Evolutionary conservation across 2,888 invertebrate genomes (phyloP).

Genomic region (Leuctra nigra): DNA sequence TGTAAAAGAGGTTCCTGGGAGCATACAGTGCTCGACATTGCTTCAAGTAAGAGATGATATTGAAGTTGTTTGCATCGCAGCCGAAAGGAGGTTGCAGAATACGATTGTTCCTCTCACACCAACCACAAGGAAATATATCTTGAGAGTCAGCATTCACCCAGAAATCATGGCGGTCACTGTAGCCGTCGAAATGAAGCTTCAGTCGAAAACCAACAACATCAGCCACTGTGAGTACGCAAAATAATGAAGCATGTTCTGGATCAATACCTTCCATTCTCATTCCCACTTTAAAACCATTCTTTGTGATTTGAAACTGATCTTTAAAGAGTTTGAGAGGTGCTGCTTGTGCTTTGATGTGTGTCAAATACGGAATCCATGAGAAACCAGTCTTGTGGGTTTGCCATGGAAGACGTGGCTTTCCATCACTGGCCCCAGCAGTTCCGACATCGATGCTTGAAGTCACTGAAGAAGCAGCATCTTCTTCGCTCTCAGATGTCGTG

Average conservation of each 20-base stretch:
- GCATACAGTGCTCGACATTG: constrained; percentile 68
- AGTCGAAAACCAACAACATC: constrained; percentile 77
- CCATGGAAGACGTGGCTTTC: constrained; percentile 47
- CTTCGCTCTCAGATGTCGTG: constrained; percentile 43
- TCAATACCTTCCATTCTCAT: constrained; percentile 93
- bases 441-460: too few relatives aligned
- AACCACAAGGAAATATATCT: constrained; percentile 89
- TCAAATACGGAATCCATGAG: constrained; percentile 70
- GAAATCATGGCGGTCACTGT: constrained; percentile 80
- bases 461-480: constrained; percentile 31
- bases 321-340: constrained; percentile 73
- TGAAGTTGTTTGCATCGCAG: constrained; percentile 55
- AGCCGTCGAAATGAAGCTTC: constrained; percentile 88
- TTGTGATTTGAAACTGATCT: constrained; percentile 63
- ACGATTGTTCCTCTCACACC: constrained; percentile 81
- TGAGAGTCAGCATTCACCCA: constrained; percentile 91
- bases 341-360: constrained; percentile 62
- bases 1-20: constrained; percentile 67
- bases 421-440: constrained; percentile 27
- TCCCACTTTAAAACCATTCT: constrained; percentile 66
- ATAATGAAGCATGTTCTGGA: constrained; percentile 81
- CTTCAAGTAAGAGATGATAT: constrained; percentile 78
- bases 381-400: constrained; percentile 64
- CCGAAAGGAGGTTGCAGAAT: constrained; percentile 72
- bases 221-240: constrained; percentile 80